Base-by-base conservation (phyloP, 1,140 invertebrate species). In the Ditylenchus dipsaci region DNA sequence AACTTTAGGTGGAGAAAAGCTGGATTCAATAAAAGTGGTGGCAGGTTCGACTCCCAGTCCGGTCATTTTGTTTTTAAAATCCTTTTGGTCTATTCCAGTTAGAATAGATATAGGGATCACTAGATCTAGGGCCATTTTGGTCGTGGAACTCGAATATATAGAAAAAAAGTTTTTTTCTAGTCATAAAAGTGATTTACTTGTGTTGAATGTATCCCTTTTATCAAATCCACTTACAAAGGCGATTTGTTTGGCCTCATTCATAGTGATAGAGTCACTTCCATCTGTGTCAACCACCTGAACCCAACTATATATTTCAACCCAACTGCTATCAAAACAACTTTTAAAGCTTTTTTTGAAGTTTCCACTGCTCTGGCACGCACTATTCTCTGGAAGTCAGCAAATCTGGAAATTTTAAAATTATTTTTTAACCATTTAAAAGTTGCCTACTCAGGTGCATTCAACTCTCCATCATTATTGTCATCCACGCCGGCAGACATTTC, bases 381-480 rank as follows among this genome's bases (percentile, higher is more conserved):
- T 53, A 80, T 83, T 63, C 79, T 62, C 49, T 83, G 70, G 65
- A 81, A 81, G 63, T 83, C 79, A 23, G 79, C 74, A 45, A 79
- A 38, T 38, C 33, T 38, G 33, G 3, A 38, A 38, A 38, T 38
- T 43, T 43, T 11, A 30, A 19, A 19, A 63, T 23, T 63, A 63
- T 15, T 1, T 43, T 47, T 21, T 43, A 63, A 30, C 21, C 21
- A 29, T 27, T 29, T 43, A 43, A 49, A 27, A 30, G 19, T 19
- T 19, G 62, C 43, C 27, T 11, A 67, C 62, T 81, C 79, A 19
- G 79, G 81, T 11, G 81, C 81, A 69, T 83, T 83, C 47, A 81
- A 60, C 43, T 83, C 75, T 60, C 79, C 79, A 63, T 81, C 59
- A 27, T 61, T 61, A 27, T 61, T 61, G 29, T 61, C 59, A 27